phyloP scores from a whole-genome alignment of 2,113 vertebrate genomes.

The Hydropotes inermis region DNA sequence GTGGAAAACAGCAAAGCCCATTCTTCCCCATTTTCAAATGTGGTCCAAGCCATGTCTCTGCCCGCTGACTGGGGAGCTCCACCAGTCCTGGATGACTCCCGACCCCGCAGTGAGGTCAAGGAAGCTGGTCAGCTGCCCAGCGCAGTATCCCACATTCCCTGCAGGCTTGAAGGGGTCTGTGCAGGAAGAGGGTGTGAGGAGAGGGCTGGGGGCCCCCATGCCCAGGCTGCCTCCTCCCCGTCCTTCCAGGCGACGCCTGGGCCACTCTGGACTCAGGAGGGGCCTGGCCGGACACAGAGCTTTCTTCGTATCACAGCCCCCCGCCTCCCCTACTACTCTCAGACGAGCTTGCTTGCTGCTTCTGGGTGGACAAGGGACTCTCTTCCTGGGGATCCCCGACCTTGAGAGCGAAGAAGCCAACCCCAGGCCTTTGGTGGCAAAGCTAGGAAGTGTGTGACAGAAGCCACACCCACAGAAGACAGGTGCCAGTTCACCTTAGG shows the following conservation, averaged over 20 bases:
- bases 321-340: neutral
- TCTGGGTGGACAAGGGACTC: neutral
- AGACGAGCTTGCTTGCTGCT: no score
- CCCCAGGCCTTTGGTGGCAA: neutral
- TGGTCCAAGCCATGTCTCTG: fast-evolving
- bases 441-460: fast-evolving
- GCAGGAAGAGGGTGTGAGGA: neutral
- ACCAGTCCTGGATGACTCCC: fast-evolving
- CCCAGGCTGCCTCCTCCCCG: neutral
- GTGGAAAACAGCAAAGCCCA: neutral
- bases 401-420: neutral
- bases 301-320: neutral
- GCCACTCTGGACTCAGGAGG: neutral
- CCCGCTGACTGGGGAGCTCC: no score
- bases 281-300: fast-evolving
- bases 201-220: neutral
- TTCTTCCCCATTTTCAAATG: neutral
- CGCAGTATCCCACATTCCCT: fast-evolving
- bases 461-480: neutral
- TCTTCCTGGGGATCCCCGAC: neutral
- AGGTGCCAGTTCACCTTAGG: neutral
- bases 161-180: neutral
- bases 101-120: neutral
- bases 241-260: fast-evolving
- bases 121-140: neutral